phyloP scores from a whole-genome alignment of 1,140 invertebrate species.

The Drosophila tropicalis region DNA sequence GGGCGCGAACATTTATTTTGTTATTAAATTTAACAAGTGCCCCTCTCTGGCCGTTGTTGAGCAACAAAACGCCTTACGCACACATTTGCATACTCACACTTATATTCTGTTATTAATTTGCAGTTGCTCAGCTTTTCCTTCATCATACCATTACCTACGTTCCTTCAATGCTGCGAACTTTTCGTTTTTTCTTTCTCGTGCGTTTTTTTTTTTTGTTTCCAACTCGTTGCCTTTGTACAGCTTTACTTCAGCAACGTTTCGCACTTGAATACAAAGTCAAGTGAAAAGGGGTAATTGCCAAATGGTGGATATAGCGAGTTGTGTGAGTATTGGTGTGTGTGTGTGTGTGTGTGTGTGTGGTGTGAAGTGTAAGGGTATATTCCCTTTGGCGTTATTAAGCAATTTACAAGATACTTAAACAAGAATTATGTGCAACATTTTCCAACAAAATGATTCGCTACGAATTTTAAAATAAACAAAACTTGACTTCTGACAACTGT shows the following conservation, averaged over 20 bases:
- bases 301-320: not conserved
- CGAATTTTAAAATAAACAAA: conserved; percentile 81
- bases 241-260: conserved; percentile 52
- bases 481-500: conserved; percentile 72
- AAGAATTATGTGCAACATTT: conserved; percentile 82
- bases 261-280: conserved; percentile 75
- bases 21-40: conserved; percentile 65
- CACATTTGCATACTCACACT: conserved; percentile 34
- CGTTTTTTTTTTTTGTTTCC: conserved; percentile 15
- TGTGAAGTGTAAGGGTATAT: conserved; percentile 27
- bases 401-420: conserved; percentile 83
- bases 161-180: not conserved
- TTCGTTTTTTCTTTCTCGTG: conserved; percentile 26
- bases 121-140: conserved; percentile 40
- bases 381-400: conserved; percentile 82
- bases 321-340: conserved; percentile 2
- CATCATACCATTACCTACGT: not conserved
- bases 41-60: not conserved
- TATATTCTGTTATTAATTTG: conserved; percentile 64
- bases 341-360: conserved; percentile 34
- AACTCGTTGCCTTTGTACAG: not conserved
- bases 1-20: conserved; percentile 76
- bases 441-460: conserved; percentile 79
- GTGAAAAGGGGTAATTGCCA: conserved; percentile 57
- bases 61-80: not conserved